phyloP scores from a whole-genome alignment of 30 jellyfish, hydroid and myxozoan species.

The Turritopsis dohrnii region DNA sequence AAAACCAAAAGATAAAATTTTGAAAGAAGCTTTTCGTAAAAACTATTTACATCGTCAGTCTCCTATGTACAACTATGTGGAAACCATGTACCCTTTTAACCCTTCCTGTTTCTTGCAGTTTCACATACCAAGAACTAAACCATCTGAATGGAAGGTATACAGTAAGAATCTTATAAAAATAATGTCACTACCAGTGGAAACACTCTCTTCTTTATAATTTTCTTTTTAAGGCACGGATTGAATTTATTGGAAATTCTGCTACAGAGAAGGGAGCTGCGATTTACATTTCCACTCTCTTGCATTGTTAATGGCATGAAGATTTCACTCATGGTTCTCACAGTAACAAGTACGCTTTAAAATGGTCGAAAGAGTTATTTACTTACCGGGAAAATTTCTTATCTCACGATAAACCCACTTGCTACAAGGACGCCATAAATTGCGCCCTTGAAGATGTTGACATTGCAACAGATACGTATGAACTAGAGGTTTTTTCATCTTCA shows the following conservation, averaged over 20 bases:
- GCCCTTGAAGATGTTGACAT: constrained; percentile 28
- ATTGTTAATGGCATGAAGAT: constrained; percentile 51
- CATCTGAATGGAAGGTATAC: constrained; percentile 60
- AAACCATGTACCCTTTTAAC: constrained; percentile 51
- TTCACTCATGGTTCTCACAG: constrained; percentile 1
- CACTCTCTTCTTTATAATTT: too few relatives aligned
- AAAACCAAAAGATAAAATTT: too few relatives aligned
- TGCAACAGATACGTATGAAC: constrained; percentile 51
- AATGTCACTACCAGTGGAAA: too few relatives aligned
- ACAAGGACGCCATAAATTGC: background rate
- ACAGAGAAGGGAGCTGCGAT: constrained; percentile 61
- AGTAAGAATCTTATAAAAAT: too few relatives aligned
- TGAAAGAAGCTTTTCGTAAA: too few relatives aligned
- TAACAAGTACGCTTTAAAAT: background rate
- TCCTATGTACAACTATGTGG: too few relatives aligned
- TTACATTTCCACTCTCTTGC: constrained; percentile 36
- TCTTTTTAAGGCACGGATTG: constrained; percentile 26
- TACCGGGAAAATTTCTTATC: background rate
- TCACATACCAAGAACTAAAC: constrained; percentile 43
- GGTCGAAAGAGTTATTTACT: background rate
- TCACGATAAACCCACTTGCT: background rate
- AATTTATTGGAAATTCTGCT: constrained; percentile 47
- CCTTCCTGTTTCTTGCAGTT: constrained; percentile 61
- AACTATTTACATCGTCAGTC: too few relatives aligned
- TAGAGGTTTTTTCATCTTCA: background rate